Conservation (phyloP, 1,140 invertebrate species). For the Alviniconcha marisindica region DNA sequence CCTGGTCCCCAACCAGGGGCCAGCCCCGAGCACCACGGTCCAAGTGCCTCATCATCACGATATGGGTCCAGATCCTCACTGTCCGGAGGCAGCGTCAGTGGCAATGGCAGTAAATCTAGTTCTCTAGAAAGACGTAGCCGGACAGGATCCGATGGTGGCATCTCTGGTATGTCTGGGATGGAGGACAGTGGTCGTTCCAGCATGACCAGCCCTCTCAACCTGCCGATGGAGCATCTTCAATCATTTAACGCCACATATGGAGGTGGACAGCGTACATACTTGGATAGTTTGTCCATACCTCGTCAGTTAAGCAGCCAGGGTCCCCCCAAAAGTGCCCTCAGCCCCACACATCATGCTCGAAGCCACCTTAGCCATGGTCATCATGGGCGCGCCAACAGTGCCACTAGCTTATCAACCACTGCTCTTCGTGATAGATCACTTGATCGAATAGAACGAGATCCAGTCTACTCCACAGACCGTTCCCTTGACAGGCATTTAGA, state of each 20-base stretch:
- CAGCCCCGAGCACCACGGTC: slow-evolving; percentile 33
- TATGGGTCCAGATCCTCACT: slow-evolving; percentile 35
- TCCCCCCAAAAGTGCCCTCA: slow-evolving; percentile 49
- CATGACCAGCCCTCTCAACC: slow-evolving; percentile 56
- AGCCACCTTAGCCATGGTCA: slow-evolving; percentile 49
- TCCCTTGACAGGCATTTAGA: slow-evolving; percentile 68
- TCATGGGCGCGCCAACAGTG: slow-evolving; percentile 55
- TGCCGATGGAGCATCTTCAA: slow-evolving; percentile 62
- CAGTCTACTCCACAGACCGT: slow-evolving; percentile 59
- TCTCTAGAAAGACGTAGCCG: slow-evolving; percentile 46
- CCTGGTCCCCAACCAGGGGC: slow-evolving; percentile 4
- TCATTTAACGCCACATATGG: slow-evolving; percentile 60
- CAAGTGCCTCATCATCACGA: slow-evolving; percentile 3
- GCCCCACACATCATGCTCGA: slow-evolving; percentile 50
- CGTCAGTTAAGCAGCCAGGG: slow-evolving; percentile 40
- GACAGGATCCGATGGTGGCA: slow-evolving; percentile 48
- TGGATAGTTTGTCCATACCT: slow-evolving; percentile 45
- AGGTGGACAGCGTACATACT: slow-evolving; percentile 46
- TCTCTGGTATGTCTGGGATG: slow-evolving; percentile 34
- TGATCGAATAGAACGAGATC: slow-evolving; percentile 60
- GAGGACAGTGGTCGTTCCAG: slow-evolving; percentile 43
- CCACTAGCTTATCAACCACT: slow-evolving; percentile 53
- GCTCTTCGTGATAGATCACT: slow-evolving; percentile 57
- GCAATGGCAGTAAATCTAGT: slow-evolving; percentile 39
- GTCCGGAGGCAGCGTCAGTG: slow-evolving; percentile 31